phyloP scores from a whole-genome alignment of 2,797 vertebrate species.

The Phrynocephalus forsythii region DNA sequence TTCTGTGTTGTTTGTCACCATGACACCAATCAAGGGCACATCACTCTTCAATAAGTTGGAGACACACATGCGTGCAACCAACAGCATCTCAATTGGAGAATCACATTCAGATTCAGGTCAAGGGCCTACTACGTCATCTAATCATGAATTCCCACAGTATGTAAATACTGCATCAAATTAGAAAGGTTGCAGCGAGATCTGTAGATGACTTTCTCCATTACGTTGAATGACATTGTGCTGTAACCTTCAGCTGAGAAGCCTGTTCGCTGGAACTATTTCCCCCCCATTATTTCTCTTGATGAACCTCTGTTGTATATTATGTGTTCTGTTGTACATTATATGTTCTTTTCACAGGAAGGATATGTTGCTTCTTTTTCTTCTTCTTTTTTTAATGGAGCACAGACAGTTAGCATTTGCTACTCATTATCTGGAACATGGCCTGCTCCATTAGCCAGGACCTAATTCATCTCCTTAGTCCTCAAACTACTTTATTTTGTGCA shows the following conservation, averaged over 20 bases:
- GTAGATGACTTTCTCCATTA: slow-evolving; percentile 67
- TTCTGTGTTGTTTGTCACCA: slow-evolving; percentile 28
- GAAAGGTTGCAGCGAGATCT: slow-evolving; percentile 57
- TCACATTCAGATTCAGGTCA: slow-evolving; percentile 63
- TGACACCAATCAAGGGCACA: background rate
- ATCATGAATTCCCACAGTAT: slow-evolving; percentile 35
- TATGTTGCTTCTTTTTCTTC: slow-evolving; percentile 30
- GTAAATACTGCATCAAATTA: slow-evolving; percentile 70
- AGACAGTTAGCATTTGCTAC: slow-evolving; percentile 34
- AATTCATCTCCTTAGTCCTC: slow-evolving; percentile 43
- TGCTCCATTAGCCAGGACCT: slow-evolving; percentile 25
- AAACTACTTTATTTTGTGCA: slow-evolving; percentile 2
- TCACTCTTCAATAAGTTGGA: slow-evolving; percentile 24
- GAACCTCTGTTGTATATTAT: slow-evolving; percentile 52
- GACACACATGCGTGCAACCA: background rate
- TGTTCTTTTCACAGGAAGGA: slow-evolving; percentile 61
- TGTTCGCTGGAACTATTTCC: slow-evolving; percentile 65
- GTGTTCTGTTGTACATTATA: slow-evolving; percentile 53
- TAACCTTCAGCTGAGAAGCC: slow-evolving; percentile 64
- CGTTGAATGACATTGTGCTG: slow-evolving; percentile 63
- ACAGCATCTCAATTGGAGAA: slow-evolving; percentile 55
- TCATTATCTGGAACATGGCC: slow-evolving; percentile 46
- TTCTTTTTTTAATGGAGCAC: slow-evolving; percentile 61
- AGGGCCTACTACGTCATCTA: slow-evolving; percentile 4
- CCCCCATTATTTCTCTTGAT: slow-evolving; percentile 58